Evolutionary conservation across 2,113 vertebrate species (phyloP).

Genomic region (Trochalopteron elliotii): DNA sequence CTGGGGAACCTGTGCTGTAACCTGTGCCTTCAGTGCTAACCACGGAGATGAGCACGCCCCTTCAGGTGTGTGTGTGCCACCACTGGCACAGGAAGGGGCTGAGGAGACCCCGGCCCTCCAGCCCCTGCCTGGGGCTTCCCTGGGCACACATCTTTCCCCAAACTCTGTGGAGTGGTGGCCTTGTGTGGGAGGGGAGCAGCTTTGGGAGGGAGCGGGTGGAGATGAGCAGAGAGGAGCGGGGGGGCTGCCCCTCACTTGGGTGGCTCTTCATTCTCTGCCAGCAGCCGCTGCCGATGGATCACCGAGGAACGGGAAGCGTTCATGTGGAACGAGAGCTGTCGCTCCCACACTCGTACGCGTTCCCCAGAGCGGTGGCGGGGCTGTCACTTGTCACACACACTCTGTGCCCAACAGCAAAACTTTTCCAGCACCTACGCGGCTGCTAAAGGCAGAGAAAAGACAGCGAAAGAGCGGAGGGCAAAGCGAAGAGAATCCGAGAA

Average conservation of each 20-base stretch:
- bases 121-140: not conserved
- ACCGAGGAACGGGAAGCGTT: fast-evolving
- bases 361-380: not conserved
- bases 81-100: fast-evolving
- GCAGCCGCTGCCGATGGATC: not conserved
- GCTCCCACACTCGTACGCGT: fast-evolving
- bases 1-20: fast-evolving
- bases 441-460: not conserved
- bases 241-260: not conserved
- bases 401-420: not conserved
- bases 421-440: not conserved
- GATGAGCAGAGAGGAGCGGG: fast-evolving
- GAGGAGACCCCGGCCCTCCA: no score
- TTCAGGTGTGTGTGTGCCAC: fast-evolving
- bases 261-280: fast-evolving
- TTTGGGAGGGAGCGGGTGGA: fast-evolving
- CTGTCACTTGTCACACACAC: not conserved
- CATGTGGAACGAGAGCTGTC: fast-evolving
- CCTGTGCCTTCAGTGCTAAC: fast-evolving
- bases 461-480: not conserved
- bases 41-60: fast-evolving
- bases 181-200: not conserved
- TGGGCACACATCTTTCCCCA: not conserved
- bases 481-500: fast-evolving
- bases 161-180: fast-evolving